Evolutionary conservation across 2,113 vertebrate species (phyloP).

Genomic region (Chionis minor): DNA sequence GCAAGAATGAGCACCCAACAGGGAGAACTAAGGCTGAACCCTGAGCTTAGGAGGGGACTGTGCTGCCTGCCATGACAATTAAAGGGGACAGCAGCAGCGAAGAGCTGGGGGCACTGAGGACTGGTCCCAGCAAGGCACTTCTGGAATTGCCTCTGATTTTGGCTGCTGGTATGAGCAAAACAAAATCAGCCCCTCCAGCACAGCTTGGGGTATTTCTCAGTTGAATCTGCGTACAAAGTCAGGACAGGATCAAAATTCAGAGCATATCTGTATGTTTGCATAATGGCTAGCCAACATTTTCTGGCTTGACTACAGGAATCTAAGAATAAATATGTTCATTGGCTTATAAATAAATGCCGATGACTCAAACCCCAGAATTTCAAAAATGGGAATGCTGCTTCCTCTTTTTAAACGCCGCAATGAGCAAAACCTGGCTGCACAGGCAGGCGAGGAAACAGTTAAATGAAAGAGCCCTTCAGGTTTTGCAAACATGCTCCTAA

Average conservation of each 20-base stretch:
- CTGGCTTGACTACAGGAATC: constrained; percentile 15
- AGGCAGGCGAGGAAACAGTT: not conserved
- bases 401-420: not conserved
- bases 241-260: constrained; percentile 12
- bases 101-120: not conserved
- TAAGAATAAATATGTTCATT: constrained; percentile 19
- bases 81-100: not conserved
- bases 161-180: not conserved
- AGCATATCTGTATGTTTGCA: constrained; percentile 15
- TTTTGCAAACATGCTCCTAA: not conserved
- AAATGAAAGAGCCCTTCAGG: not conserved
- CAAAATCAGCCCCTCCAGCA: not conserved
- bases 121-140: not conserved
- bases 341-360: constrained; percentile 28
- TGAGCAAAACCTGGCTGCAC: not conserved
- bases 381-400: not conserved
- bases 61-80: not conserved
- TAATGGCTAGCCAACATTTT: not conserved
- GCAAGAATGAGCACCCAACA: not conserved
- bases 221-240: not conserved
- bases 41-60: not conserved
- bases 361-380: not conserved
- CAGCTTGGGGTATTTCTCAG: not conserved
- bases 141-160: not conserved
- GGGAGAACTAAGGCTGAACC: not conserved